Evolutionary conservation across 2,797 vertebrate species (phyloP), one percentile per base, ranked within the genome.

Genomic region (Acridotheres tristis): DNA sequence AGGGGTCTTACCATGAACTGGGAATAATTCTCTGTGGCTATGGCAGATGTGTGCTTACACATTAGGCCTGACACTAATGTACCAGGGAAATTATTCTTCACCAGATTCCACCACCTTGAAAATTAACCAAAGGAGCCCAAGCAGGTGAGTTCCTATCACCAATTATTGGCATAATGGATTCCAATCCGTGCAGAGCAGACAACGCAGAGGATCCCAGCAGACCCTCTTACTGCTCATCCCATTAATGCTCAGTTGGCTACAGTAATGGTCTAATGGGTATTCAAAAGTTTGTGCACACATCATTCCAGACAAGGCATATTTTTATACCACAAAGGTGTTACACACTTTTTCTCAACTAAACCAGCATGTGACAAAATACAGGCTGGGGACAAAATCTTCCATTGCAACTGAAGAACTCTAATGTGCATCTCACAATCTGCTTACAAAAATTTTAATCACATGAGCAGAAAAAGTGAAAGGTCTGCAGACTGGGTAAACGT

Each of bases 401-500:
- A 0, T 17, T 48, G 8, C 4, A 86, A 66, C 15, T 5, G 7
- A 76, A 26, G 6, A 90, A 68, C 23, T 66, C 43, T 29, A 14
- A 69, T 0, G 6, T 5, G 11, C 11, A 32, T 29, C 48, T 50
- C 7, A 7, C 5, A n/a, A 21, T 15, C 12, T 22, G 43, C n/a
- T 76, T 38, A 5, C 7, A 71, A 53, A 47, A 11, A 0, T 0
- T 32, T 61, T 21, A 57, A 57, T 15, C 12, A 1, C 5, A 3
- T 17, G 2, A 75, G 19, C 14, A 59, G 42, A 27, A 34, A 20
- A 65, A 29, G 1, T 5, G 21, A 30, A 57, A 55, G 11, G 32
- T 0, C 0, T 13, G 19, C 7, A 57, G 32, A 7, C 22, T 3
- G 26, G 21, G 59, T 21, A 63, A 43, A 54, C 0, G 0, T 7